Conservation (phyloP, 2,797 vertebrate species). For the Myotis daubentonii region DNA sequence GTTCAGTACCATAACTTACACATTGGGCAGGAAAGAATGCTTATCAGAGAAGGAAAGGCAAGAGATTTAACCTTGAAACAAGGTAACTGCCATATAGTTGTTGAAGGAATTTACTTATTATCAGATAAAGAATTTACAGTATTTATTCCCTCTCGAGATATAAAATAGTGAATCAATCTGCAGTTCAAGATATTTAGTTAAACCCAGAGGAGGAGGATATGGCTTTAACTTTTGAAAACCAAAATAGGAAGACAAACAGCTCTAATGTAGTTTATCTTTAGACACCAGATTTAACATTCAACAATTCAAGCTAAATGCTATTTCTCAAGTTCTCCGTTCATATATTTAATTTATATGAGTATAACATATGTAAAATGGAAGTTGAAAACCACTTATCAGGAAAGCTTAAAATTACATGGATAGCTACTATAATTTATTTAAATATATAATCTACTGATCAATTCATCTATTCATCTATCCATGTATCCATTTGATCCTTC, state of each 20-base stretch:
- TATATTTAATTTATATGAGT: slow-evolving; percentile 19
- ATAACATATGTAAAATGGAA: not conserved
- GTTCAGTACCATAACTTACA: not conserved
- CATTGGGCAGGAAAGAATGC: not conserved
- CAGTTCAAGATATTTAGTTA: slow-evolving; percentile 62
- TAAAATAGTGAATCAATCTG: slow-evolving; percentile 49
- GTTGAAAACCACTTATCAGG: slow-evolving; percentile 30
- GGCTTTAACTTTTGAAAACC: slow-evolving; percentile 60
- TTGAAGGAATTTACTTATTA: slow-evolving; percentile 61
- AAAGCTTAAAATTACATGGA: not conserved
- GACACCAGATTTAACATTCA: slow-evolving; percentile 64
- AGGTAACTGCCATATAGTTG: not conserved
- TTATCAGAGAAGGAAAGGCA: not conserved
- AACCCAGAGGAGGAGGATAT: slow-evolving; percentile 32
- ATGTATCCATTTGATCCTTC: not conserved
- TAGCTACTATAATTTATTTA: not conserved
- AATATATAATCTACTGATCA: slow-evolving; percentile 14
- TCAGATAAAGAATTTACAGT: slow-evolving; percentile 36
- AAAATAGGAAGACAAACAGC: not conserved
- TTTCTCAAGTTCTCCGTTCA: slow-evolving; percentile 45
- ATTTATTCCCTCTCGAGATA: slow-evolving; percentile 62
- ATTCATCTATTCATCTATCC: not conserved
- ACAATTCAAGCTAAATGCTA: slow-evolving; percentile 49
- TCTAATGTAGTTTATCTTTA: slow-evolving; percentile 67
- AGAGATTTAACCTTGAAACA: slow-evolving; percentile 58